Conservation (phyloP, 2,888 invertebrate genomes). For the Elaeidobius kamerunicus region DNA sequence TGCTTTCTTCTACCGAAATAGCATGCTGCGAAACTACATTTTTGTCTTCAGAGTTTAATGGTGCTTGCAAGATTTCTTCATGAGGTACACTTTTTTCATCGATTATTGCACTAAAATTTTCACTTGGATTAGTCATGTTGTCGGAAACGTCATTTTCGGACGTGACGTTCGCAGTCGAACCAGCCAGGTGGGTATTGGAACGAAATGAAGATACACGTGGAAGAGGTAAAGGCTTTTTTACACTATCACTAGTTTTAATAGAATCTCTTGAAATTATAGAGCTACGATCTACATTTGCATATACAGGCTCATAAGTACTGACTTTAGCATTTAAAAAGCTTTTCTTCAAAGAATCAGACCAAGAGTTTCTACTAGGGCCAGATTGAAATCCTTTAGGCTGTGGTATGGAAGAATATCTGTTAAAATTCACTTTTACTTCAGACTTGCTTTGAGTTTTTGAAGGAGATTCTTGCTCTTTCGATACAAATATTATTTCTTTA, state of each 20-base stretch:
- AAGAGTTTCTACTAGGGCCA: neutral
- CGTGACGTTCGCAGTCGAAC: neutral
- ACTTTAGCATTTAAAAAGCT: neutral
- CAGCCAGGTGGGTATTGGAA: neutral
- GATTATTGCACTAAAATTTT: slow-evolving; percentile 34
- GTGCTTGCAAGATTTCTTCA: too few relatives aligned
- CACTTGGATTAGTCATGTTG: slow-evolving; percentile 32
- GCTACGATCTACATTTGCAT: slow-evolving; percentile 28
- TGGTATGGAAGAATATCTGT: slow-evolving; percentile 8
- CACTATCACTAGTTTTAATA: too few relatives aligned
- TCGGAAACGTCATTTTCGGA: slow-evolving; percentile 7
- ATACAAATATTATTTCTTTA: slow-evolving; percentile 6
- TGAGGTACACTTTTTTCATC: neutral
- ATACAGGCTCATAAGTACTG: slow-evolving; percentile 34
- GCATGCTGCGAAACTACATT: slow-evolving; percentile 8
- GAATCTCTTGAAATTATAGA: neutral
- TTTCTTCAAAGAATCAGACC: slow-evolving; percentile 13
- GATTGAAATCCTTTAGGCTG: neutral
- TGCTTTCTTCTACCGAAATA: slow-evolving; percentile 20
- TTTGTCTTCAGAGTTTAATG: too few relatives aligned
- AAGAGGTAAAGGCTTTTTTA: slow-evolving; percentile 16
- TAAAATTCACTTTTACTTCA: slow-evolving; percentile 10
- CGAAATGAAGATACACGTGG: slow-evolving; percentile 6
- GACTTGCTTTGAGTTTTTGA: neutral
- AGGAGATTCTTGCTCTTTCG: slow-evolving; percentile 9